Evolutionary conservation across 2,113 vertebrate genomes (phyloP).

Genomic region (Neodon shergylaensis): DNA sequence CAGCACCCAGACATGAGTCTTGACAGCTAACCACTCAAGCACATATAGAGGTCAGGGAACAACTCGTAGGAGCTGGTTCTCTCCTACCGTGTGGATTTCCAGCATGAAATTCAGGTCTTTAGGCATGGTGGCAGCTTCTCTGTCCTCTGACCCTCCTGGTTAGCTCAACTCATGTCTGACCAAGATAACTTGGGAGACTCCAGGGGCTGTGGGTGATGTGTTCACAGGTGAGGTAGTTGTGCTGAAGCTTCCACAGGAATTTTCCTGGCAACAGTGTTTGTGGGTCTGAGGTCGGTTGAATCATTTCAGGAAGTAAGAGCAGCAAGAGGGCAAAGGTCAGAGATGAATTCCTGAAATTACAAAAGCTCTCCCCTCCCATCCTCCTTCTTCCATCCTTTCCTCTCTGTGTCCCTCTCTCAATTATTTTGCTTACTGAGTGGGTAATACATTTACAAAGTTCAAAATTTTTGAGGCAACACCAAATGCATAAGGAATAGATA

Average conservation of each 20-base stretch:
- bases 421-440: background rate
- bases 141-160: background rate
- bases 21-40: background rate
- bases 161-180: background rate
- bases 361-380: too few relatives aligned
- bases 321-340: background rate
- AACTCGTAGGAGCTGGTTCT: background rate
- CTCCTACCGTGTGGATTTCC: background rate
- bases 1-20: background rate
- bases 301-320: background rate
- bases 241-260: background rate
- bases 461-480: background rate
- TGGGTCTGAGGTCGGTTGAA: background rate
- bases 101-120: background rate
- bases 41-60: background rate
- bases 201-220: background rate
- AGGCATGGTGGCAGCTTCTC: background rate
- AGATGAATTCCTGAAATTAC: background rate
- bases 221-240: background rate
- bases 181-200: background rate
- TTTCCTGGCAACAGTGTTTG: background rate
- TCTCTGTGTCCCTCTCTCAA: too few relatives aligned
- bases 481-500: too few relatives aligned
- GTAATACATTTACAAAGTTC: background rate
- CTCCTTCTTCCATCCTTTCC: rapidly evolving